These are phyloP conservation scores for Dasyornis broadbenti DNA, from an alignment of 2,113 vertebrate species.

Conservation along the genomic window DNA sequence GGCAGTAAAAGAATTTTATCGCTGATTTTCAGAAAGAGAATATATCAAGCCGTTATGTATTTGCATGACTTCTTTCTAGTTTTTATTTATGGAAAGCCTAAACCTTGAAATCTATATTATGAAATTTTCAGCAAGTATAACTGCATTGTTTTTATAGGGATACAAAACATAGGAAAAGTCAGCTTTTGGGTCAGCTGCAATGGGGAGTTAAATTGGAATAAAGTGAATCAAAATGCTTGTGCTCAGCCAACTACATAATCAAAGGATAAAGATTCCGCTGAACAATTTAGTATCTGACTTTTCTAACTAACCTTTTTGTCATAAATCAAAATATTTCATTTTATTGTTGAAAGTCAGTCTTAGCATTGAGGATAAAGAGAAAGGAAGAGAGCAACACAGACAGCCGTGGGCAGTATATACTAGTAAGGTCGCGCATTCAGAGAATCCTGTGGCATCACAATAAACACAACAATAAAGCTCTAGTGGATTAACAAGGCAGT, in stretches of 20 bases:
- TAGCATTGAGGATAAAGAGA: neutral
- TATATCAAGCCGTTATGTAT: neutral
- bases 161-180: constrained; percentile 23
- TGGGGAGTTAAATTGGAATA: constrained; percentile 23
- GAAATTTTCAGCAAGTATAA: constrained; percentile 41
- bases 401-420: neutral
- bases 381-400: neutral
- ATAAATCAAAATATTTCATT: constrained; percentile 55
- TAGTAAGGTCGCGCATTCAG: neutral
- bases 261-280: constrained; percentile 38
- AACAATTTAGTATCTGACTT: constrained; percentile 27
- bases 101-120: neutral
- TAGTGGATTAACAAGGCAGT: neutral
- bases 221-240: constrained; percentile 47
- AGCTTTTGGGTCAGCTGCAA: constrained; percentile 27
- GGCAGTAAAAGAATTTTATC: constrained; percentile 2
- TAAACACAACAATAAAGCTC: neutral
- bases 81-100: neutral
- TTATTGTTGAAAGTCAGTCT: constrained; percentile 9
- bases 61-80: neutral
- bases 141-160: constrained; percentile 27
- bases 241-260: constrained; percentile 33
- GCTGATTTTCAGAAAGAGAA: neutral
- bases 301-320: neutral
- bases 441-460: neutral